phyloP scores from a whole-genome alignment of 2,797 vertebrate genomes.

The Phataginus tetradactyla region DNA sequence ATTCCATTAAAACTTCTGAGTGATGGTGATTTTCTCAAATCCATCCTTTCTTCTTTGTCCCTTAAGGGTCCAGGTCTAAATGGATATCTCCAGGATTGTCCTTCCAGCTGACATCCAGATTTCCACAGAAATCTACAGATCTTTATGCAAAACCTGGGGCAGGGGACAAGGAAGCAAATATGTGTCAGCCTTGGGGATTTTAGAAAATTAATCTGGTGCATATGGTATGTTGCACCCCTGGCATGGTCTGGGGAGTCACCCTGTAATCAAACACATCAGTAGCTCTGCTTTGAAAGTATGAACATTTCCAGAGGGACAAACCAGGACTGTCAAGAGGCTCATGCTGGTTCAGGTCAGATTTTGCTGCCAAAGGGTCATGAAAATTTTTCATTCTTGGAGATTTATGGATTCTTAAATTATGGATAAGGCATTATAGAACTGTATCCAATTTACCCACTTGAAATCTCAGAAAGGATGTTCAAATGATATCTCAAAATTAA shows the following conservation, averaged over 20 bases:
- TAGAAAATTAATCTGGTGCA: neutral
- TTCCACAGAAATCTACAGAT: neutral
- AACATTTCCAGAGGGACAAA: neutral
- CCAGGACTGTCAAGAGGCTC: neutral
- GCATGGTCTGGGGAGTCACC: neutral
- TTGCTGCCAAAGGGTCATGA: neutral
- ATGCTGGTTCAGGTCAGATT: neutral
- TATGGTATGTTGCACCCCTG: neutral
- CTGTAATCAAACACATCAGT: neutral
- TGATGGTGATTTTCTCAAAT: neutral
- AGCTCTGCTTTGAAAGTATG: neutral
- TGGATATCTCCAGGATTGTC: neutral
- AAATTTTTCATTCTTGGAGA: neutral
- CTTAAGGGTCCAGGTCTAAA: neutral
- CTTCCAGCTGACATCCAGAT: neutral
- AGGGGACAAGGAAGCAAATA: neutral
- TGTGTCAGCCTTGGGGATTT: neutral
- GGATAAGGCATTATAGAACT: neutral
- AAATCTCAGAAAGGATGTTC: neutral
- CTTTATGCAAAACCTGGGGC: neutral
- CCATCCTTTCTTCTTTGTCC: neutral
- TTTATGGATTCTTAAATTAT: conserved; percentile 23
- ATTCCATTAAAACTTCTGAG: neutral
- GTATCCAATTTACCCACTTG: neutral
- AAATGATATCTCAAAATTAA: conserved; percentile 6